Conservation (phyloP, 2,113 vertebrate genomes). For the Gobius niger region DNA sequence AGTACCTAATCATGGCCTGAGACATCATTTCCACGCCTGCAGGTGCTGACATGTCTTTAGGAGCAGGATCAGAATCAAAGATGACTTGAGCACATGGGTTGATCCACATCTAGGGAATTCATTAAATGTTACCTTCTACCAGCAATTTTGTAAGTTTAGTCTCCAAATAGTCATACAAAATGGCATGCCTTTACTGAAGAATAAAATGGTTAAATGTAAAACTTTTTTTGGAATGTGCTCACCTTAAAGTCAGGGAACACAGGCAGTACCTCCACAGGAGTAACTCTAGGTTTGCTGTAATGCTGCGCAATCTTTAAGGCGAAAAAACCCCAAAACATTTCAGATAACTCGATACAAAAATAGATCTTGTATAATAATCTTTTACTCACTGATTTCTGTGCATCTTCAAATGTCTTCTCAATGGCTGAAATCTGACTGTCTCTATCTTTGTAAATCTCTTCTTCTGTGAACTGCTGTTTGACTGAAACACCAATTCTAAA, state of each 20-base stretch:
- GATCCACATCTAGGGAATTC: conserved; percentile 88
- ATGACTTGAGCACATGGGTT: conserved; percentile 96
- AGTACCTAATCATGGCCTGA: conserved; percentile 93
- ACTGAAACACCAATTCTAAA: conserved; percentile 91
- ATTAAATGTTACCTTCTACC: not conserved
- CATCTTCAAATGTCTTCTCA: conserved; percentile 94
- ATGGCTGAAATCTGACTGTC: conserved; percentile 95
- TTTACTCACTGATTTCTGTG: conserved; percentile 84
- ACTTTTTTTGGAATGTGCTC: conserved; percentile 17
- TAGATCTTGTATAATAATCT: not conserved
- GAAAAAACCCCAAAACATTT: not conserved
- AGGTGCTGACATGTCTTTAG: conserved; percentile 84
- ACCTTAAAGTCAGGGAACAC: conserved; percentile 96
- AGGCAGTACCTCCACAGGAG: conserved; percentile 88
- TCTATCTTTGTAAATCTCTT: conserved; percentile 95
- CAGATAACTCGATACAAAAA: not conserved
- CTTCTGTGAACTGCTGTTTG: conserved; percentile 95
- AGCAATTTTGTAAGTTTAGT: not conserved
- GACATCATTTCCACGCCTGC: conserved; percentile 93
- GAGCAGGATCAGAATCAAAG: conserved; percentile 92
- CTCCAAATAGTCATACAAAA: too few relatives aligned
- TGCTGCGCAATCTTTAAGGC: conserved; percentile 83
- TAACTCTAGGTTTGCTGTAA: conserved; percentile 93
- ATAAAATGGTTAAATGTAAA: too few relatives aligned
- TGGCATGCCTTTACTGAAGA: too few relatives aligned